phyloP scores from a whole-genome alignment of 2,113 vertebrate genomes.

The Arvicanthis niloticus region DNA sequence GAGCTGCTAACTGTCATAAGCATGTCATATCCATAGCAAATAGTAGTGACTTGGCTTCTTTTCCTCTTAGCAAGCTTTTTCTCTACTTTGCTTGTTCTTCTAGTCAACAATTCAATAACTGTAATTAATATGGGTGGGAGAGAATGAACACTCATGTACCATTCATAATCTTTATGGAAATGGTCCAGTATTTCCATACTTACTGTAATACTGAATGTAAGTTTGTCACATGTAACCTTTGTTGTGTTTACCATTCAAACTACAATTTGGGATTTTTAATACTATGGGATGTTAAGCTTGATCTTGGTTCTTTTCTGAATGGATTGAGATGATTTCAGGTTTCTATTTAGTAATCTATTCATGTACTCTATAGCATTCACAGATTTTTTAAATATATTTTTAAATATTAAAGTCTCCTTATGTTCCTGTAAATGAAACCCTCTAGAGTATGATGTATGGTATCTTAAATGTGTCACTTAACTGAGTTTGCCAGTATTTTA shows the following conservation, averaged over 20 bases:
- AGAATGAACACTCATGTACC: not conserved
- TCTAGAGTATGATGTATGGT: not conserved
- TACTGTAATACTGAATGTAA: not conserved
- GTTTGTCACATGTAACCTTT: not conserved
- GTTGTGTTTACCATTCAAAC: not conserved
- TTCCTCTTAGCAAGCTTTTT: not conserved
- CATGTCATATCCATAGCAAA: not conserved
- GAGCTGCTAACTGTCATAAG: not conserved
- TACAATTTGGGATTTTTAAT: not conserved
- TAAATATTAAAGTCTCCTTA: too few species aligned
- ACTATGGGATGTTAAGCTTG: not conserved
- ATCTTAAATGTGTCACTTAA: not conserved
- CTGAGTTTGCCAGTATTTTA: not conserved
- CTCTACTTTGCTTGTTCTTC: not conserved
- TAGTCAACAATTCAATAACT: not conserved
- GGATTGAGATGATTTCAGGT: not conserved
- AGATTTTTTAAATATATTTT: not conserved
- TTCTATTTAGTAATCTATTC: not conserved
- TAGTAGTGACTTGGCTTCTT: not conserved
- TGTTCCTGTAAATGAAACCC: not conserved
- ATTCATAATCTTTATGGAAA: not conserved
- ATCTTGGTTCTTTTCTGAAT: not conserved
- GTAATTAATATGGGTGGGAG: not conserved
- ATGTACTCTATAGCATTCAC: not conserved
- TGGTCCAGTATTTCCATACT: not conserved